Evolutionary conservation across 2,797 vertebrate species (phyloP), one percentile per base, ranked within the genome.

Genomic region (Dendrocincla tyrannina): DNA sequence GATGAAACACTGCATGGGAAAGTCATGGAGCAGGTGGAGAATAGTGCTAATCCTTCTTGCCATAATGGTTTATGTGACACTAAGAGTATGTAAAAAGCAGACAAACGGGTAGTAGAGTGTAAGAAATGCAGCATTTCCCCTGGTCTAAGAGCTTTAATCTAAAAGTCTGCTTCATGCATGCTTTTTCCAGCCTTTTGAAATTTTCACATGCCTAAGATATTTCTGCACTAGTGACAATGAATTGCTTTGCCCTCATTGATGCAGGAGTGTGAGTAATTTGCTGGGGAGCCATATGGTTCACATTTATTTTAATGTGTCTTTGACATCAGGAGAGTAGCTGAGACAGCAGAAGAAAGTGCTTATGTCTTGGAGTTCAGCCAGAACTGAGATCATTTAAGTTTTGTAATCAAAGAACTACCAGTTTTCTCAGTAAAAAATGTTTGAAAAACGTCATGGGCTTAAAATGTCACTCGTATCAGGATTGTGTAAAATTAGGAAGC

Each of bases 281-380:
- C 98, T 84, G 97, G 68, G 96, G 96, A 98, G 97, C 97, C 99
- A 98, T 98, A 99, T 99, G 98, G 98, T 98, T 98, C 98, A 97
- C 98, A 98, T 99, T 99, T 98, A 98, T 99, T 98, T 98, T 98
- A 98, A 97, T 98, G 98, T 98, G 98, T 97, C 98, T 98, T 98
- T 98, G 98, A 98, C 98, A 98, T 96, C 96, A 96, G 97, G 96
- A 97, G 98, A 98, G 97, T 94, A 95, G 97, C 98, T 98, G 98
- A 98, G 98, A 97, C 98, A 97, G 96, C 97, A 97, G 97, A 98
- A 97, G 94, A 96, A 97, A 98, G 93, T 94, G 96, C 96, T 97
- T 97, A 95, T 97, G 88, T 93, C 89, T 96, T 98, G 98, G 98
- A 98, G 84, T 82, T 84, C 89, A 94, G 97, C 97, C 97, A 98